Evolutionary conservation across 2,888 invertebrate species (phyloP).

Genomic region (Sympetrum striolatum): DNA sequence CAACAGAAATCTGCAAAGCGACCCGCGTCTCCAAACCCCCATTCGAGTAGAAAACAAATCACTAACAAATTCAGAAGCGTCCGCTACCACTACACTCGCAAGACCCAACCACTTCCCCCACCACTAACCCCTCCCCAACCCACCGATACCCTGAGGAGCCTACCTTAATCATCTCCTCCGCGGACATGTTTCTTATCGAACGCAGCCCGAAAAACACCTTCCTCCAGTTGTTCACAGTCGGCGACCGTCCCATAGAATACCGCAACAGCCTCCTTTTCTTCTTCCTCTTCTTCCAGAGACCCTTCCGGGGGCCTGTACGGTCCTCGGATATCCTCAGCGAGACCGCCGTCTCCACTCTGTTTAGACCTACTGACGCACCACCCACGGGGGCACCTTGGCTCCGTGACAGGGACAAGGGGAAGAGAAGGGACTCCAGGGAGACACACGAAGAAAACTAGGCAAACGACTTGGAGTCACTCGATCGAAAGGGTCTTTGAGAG

Average conservation of each 20-base stretch:
- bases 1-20: no score
- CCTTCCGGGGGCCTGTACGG: not conserved
- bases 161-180: slow-evolving; percentile 60
- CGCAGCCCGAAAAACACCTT: slow-evolving; percentile 58
- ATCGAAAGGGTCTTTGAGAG: not conserved
- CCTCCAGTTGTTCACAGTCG: slow-evolving; percentile 56
- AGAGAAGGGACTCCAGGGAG: not conserved
- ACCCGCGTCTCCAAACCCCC: no score
- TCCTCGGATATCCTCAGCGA: not conserved
- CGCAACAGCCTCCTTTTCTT: not conserved
- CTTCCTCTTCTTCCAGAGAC: not conserved
- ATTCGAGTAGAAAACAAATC: not conserved
- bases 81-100: not conserved
- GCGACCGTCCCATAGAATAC: slow-evolving; percentile 3
- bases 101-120: not conserved
- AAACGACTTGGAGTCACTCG: not conserved
- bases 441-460: not conserved
- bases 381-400: not conserved
- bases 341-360: not conserved
- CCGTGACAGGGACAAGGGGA: not conserved
- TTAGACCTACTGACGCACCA: not conserved
- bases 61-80: not conserved
- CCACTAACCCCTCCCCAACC: not conserved
- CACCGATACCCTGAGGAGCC: slow-evolving; percentile 25
- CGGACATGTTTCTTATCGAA: slow-evolving; percentile 57